Conservation (phyloP, 2,797 vertebrate species). For the Cossypha caffra region DNA sequence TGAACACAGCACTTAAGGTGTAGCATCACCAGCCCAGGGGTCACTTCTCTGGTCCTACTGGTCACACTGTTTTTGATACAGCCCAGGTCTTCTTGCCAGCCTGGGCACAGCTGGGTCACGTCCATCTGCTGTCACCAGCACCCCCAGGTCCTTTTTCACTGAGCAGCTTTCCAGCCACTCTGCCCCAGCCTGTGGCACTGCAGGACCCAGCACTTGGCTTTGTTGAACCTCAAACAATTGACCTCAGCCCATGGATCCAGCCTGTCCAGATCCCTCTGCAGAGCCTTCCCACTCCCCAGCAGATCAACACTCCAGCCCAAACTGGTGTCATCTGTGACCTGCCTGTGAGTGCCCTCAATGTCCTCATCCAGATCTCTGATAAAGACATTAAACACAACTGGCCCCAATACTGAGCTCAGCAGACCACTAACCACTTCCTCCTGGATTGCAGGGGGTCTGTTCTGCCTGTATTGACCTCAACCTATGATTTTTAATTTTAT, state of each 20-base stretch:
- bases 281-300: neutral
- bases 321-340: rapidly evolving
- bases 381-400: neutral
- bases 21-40: no score
- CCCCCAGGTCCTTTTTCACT: neutral
- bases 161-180: neutral
- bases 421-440: neutral
- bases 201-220: neutral
- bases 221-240: neutral
- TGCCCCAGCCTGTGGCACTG: neutral
- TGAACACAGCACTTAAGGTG: neutral
- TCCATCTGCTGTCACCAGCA: rapidly evolving
- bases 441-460: neutral
- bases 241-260: neutral
- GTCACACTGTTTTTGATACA: neutral
- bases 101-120: neutral
- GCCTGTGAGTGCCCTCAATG: rapidly evolving
- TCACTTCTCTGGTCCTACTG: neutral
- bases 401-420: neutral
- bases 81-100: rapidly evolving
- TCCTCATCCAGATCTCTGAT: neutral
- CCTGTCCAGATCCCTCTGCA: neutral
- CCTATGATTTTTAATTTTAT: neutral
- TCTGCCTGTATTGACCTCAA: neutral
- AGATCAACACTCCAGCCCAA: neutral